Base-by-base conservation (phyloP, 2,888 invertebrate genomes). In the Venustoraphidia nigricollis region DNA sequence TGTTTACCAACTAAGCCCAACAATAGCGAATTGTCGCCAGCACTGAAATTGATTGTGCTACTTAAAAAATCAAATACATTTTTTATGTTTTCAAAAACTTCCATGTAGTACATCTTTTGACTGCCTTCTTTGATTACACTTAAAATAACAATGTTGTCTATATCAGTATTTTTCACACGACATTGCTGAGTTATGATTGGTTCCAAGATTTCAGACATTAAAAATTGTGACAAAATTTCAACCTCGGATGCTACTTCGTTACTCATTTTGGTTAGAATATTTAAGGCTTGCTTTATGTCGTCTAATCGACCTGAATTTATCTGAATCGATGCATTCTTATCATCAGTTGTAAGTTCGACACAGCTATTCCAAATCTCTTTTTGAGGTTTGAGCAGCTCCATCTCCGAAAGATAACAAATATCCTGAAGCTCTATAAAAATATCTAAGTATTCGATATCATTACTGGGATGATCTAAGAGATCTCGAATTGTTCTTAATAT, bases 61-160 rank as follows among this genome's bases (percentile, higher is more conserved):
- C 70, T 62, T 36, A 86, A 65, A 57, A 76, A 79, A 47, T 70
- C 60, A 45, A 85, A 73, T 5, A 83, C 59, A 37, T 64, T 52
- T 52, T 68, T 70, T 41, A 82, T 59, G 58, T 79, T 77, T 37
- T 68, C 54, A 53, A 82, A 70, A 1, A 81, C 77, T 45, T 67
- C 65, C 51, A 67, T 63, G 57, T 79, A 79, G 8, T 60, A 53
- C 2, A 73, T 71, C 50, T 63, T 70, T 34, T 61, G 51, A 51
- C 60, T 41, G 37, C 61, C 62, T 49, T 66, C 58, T 50, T 66
- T 61, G 56, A 69, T 70, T 34, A 71, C 62, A 5, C 58, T 62
- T 39, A 75, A 64, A 10, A 63, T 63, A 42, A 53, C 40, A 53
- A 45, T 62, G 10, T 65, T 64, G 43, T 57, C 59, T 5, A 63